Conservation (phyloP, 2,113 vertebrate genomes). For the Manacus vitellinus region DNA sequence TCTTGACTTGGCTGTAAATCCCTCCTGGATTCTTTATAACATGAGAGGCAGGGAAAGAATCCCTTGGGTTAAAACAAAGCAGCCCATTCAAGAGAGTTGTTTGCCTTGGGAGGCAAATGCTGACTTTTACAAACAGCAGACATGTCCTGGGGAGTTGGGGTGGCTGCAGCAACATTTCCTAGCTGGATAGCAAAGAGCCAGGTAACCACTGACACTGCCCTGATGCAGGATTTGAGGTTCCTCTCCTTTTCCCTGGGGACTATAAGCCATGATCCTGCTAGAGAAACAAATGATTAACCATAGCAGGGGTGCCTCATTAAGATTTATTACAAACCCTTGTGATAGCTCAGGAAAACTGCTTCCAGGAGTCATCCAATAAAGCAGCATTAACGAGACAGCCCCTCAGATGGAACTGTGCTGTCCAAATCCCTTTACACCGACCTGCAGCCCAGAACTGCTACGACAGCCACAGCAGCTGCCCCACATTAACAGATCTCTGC, state of each 20-base stretch:
- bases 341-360: conserved; percentile 28
- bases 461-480: conserved; percentile 14
- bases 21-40: background rate
- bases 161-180: background rate
- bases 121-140: conserved; percentile 39
- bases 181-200: background rate
- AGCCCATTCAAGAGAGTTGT: background rate
- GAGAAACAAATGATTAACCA: conserved; percentile 33
- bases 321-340: conserved; percentile 47
- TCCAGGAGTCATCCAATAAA: conserved; percentile 12
- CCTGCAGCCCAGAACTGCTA: background rate
- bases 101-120: background rate
- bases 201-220: conserved; percentile 4
- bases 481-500: conserved; percentile 4
- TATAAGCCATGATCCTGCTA: background rate
- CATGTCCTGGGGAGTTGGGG: background rate
- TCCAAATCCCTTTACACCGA: conserved; percentile 9
- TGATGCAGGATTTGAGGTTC: background rate
- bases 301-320: background rate
- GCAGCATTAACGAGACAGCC: conserved; percentile 6
- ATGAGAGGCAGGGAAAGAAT: background rate
- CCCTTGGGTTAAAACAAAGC: background rate
- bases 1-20: background rate
- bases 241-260: background rate
- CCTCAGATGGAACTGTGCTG: background rate